Percentiles rank a stretch among this genome's conserved stretches.
Conservation (phyloP, 2,113 vertebrate species). For the Sphaerodactylus townsendi region DNA sequence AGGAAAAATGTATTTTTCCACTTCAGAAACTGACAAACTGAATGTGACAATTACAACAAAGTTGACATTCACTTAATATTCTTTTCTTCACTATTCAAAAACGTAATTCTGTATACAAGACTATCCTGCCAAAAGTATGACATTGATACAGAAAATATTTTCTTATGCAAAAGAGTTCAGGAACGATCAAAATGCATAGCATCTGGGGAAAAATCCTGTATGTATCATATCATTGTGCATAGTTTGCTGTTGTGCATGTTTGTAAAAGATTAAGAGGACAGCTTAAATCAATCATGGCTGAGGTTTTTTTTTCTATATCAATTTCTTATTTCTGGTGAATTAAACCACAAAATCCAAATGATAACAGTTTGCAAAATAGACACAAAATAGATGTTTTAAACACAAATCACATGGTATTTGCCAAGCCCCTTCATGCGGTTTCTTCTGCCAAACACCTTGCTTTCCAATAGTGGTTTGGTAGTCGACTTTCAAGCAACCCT, state of each 20-base stretch:
- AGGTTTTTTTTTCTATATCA: not conserved
- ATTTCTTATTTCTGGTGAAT: conserved; percentile 1
- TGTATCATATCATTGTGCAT: not conserved
- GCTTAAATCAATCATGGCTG: not conserved
- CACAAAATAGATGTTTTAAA: rapidly evolving
- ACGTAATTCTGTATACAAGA: not conserved
- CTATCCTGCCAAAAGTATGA: not conserved
- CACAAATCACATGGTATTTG: not conserved
- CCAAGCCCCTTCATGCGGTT: not conserved
- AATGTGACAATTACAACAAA: not conserved
- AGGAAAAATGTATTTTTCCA: not conserved
- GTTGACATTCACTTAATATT: not conserved
- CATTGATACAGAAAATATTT: not conserved
- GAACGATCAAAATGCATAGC: not conserved
- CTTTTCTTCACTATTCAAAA: conserved; percentile 7
- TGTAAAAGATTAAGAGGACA: not conserved
- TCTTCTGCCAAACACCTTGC: not conserved
- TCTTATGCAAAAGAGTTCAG: not conserved
- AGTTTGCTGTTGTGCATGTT: not conserved
- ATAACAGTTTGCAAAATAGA: not conserved
- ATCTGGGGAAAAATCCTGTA: not conserved
- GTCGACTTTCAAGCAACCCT: not conserved
- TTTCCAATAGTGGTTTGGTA: not conserved
- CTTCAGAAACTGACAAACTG: not conserved
- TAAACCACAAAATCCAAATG: not conserved